Percentiles rank a stretch among this genome's conserved stretches.
Conservation (phyloP, 2,888 invertebrate species). For the Crepidodera aurea region DNA sequence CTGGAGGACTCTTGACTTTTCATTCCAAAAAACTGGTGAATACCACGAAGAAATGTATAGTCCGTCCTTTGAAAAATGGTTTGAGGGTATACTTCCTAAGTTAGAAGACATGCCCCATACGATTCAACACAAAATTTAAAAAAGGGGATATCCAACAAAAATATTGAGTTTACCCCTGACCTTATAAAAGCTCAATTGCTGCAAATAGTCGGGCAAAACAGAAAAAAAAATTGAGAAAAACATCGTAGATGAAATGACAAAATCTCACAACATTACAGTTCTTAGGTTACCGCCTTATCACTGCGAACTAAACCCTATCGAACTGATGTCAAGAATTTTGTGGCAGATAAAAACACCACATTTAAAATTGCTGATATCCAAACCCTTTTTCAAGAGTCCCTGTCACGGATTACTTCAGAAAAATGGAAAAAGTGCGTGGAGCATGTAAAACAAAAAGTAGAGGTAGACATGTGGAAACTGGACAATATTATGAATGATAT, state of each 20-base stretch:
- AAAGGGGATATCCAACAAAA: slow-evolving; percentile 42
- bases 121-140: slow-evolving; percentile 33
- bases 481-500: slow-evolving; percentile 35
- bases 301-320: slow-evolving; percentile 52
- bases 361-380: slow-evolving; percentile 38
- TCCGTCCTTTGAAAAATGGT: slow-evolving; percentile 31
- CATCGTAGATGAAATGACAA: slow-evolving; percentile 49
- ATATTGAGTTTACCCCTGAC: slow-evolving; percentile 41
- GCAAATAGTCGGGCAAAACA: slow-evolving; percentile 31
- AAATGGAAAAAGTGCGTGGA: slow-evolving; percentile 34
- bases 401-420: slow-evolving; percentile 28
- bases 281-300: slow-evolving; percentile 52
- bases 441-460: slow-evolving; percentile 32
- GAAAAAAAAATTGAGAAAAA: slow-evolving; percentile 43
- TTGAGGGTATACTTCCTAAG: slow-evolving; percentile 18
- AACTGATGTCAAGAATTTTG: slow-evolving; percentile 44
- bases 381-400: slow-evolving; percentile 26
- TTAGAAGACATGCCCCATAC: slow-evolving; percentile 23
- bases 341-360: slow-evolving; percentile 30
- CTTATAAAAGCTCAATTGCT: slow-evolving; percentile 43
- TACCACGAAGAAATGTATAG: slow-evolving; percentile 12
- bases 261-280: slow-evolving; percentile 47
- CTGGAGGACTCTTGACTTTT: slow-evolving; percentile 24
- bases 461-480: slow-evolving; percentile 38
- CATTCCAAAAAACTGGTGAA: slow-evolving; percentile 25